A percentile compares a stretch with the other conserved stretches of the same genome.
These are phyloP conservation scores for Alca torda DNA, from an alignment of 2,797 vertebrate genomes.

Conservation along the genomic window DNA sequence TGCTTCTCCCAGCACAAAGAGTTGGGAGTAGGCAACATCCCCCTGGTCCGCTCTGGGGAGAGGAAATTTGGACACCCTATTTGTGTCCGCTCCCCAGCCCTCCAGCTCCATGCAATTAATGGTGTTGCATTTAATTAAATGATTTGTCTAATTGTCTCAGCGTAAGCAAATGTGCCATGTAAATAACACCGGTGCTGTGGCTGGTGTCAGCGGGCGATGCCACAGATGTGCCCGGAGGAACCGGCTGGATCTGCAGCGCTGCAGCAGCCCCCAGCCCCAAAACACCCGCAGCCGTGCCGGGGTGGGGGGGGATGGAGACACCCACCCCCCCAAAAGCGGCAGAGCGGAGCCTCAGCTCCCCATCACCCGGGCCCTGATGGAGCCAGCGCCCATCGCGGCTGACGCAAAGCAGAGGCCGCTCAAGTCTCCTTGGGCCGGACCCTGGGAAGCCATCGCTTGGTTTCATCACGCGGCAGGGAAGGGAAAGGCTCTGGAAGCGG, in stretches of 20 bases:
- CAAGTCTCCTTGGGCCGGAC: fast-evolving
- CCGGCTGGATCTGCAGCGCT: fast-evolving
- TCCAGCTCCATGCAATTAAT: fast-evolving
- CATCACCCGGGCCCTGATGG: fast-evolving
- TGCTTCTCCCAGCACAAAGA: neutral
- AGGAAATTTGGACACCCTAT: fast-evolving
- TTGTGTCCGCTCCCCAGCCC: neutral
- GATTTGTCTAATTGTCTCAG: neutral
- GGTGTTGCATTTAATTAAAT: neutral
- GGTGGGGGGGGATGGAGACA: neutral
- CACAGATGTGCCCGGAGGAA: fast-evolving
- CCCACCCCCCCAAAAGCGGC: neutral
- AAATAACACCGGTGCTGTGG: fast-evolving
- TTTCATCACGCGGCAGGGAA: too few species aligned
- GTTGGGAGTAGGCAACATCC: neutral
- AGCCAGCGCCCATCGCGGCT: neutral
- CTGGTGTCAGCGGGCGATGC: fast-evolving
- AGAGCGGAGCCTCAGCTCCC: fast-evolving
- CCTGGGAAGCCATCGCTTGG: neutral
- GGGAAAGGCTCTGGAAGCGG: neutral
- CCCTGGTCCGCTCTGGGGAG: neutral
- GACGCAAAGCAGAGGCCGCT: neutral
- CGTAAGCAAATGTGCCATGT: fast-evolving
- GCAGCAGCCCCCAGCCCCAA: neutral
- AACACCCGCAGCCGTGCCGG: fast-evolving